A percentile compares a stretch with the other conserved stretches of the same genome.
Conservation (phyloP, 1,140 invertebrate genomes). For the Cylas formicarius region DNA sequence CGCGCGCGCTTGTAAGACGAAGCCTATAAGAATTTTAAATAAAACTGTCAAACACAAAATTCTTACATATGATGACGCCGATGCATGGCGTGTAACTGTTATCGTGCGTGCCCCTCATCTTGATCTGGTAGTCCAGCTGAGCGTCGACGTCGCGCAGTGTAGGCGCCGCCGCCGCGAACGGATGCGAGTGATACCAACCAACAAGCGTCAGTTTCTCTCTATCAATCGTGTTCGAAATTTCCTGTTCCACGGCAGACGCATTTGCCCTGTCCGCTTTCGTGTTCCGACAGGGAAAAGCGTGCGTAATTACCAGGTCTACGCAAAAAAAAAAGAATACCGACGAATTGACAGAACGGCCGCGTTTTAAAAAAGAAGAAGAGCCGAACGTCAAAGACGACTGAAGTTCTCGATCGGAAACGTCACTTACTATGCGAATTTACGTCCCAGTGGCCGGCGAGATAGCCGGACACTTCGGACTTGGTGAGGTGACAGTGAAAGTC, state of each 20-base stretch:
- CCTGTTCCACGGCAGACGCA: slow-evolving; percentile 63
- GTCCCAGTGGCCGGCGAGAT: slow-evolving; percentile 91
- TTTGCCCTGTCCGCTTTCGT: slow-evolving; percentile 69
- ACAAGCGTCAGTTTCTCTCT: slow-evolving; percentile 72
- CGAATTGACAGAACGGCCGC: neutral
- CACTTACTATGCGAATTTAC: slow-evolving; percentile 84
- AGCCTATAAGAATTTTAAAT: slow-evolving; percentile 1
- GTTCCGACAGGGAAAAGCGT: slow-evolving; percentile 83
- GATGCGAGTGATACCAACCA: slow-evolving; percentile 97
- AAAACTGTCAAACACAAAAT: neutral
- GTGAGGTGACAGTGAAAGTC: slow-evolving; percentile 93
- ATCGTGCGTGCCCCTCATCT: slow-evolving; percentile 84
- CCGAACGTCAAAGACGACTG: neutral
- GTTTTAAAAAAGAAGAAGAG: no score
- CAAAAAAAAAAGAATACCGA: slow-evolving; percentile 25
- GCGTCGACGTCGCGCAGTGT: slow-evolving; percentile 84
- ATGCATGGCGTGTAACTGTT: slow-evolving; percentile 87
- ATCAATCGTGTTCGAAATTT: slow-evolving; percentile 78
- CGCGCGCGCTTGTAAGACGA: slow-evolving; percentile 2
- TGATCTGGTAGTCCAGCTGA: slow-evolving; percentile 91
- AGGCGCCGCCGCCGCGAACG: slow-evolving; percentile 77
- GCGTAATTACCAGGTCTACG: slow-evolving; percentile 76
- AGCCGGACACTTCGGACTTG: slow-evolving; percentile 87
- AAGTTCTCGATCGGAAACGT: neutral
- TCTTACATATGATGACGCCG: slow-evolving; percentile 84